Conservation (phyloP, 2,797 vertebrate genomes). For the Neomorphus geoffroyi region DNA sequence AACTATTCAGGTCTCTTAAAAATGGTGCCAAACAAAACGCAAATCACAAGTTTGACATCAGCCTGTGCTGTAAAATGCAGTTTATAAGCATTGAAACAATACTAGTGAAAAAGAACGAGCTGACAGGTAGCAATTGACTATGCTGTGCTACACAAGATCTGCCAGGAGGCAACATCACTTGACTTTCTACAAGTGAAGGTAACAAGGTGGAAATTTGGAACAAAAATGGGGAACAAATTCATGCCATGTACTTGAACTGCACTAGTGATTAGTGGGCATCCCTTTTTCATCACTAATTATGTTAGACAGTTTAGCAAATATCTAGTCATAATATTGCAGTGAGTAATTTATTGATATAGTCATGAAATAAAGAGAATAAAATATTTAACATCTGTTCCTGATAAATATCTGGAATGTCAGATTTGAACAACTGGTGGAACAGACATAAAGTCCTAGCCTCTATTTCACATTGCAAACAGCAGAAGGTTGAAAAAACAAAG, state of each 20-base stretch:
- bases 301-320: conserved; percentile 11
- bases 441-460: background rate
- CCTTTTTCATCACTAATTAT: background rate
- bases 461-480: background rate
- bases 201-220: background rate
- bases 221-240: background rate
- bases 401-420: background rate
- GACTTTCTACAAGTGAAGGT: background rate
- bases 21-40: background rate
- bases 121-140: background rate
- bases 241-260: background rate
- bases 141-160: background rate
- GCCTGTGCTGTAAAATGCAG: background rate
- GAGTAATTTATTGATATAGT: background rate
- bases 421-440: background rate
- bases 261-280: background rate
- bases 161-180: background rate
- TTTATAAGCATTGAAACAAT: background rate
- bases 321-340: background rate
- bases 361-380: background rate
- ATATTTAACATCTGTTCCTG: background rate
- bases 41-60: background rate
- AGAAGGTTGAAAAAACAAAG: background rate
- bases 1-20: background rate
- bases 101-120: background rate